These are phyloP conservation scores for Mus minutoides DNA, from an alignment of 2,797 vertebrate genomes.

Conservation along the genomic window DNA sequence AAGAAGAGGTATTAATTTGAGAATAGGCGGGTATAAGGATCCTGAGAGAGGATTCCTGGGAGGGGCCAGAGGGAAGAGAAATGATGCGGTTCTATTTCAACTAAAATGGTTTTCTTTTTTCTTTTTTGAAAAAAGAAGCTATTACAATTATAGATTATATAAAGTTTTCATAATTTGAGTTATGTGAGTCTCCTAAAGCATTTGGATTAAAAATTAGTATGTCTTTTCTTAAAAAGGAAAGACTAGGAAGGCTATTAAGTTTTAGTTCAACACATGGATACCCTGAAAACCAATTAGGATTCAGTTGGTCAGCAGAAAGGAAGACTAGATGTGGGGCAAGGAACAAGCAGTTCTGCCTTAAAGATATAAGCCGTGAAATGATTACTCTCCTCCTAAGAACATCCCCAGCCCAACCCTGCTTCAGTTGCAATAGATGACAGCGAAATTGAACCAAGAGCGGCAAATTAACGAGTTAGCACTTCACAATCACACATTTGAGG, in stretches of 20 bases:
- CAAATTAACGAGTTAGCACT: slow-evolving; percentile 81
- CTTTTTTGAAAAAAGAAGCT: neutral
- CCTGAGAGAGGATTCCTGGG: neutral
- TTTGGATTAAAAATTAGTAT: neutral
- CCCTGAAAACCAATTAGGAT: neutral
- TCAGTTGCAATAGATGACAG: slow-evolving; percentile 14
- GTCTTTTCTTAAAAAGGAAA: neutral
- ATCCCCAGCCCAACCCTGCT: neutral
- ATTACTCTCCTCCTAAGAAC: neutral
- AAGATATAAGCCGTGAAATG: neutral
- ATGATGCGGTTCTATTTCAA: neutral
- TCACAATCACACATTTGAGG: slow-evolving; percentile 79
- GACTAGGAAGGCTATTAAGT: neutral
- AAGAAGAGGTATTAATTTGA: neutral
- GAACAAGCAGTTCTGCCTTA: slow-evolving; percentile 8
- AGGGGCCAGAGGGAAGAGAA: neutral
- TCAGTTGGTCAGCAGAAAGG: neutral
- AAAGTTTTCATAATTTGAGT: neutral
- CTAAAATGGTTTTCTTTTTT: neutral
- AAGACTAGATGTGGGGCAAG: neutral
- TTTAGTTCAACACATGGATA: neutral
- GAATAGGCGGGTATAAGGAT: too few relatives aligned
- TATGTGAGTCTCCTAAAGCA: too few relatives aligned
- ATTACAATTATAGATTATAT: neutral
- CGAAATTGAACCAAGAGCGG: slow-evolving; percentile 81